Evolutionary conservation across 2,113 vertebrate species (phyloP).

Genomic region (Pygoscelis adeliae): DNA sequence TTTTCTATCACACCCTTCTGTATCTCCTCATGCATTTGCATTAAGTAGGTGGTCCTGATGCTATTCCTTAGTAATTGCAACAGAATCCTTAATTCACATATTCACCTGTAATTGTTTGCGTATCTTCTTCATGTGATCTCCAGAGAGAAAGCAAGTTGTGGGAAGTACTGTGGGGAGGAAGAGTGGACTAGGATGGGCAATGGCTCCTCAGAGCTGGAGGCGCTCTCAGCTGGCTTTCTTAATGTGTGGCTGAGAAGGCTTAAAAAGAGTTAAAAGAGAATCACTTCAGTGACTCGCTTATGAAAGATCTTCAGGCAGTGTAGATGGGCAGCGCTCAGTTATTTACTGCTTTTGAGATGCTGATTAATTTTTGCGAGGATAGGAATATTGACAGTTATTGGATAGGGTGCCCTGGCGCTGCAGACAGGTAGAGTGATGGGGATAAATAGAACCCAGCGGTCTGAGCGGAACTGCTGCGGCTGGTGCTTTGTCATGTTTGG

Average conservation of each 20-base stretch:
- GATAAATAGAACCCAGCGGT: not conserved
- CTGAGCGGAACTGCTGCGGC: not conserved
- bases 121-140: not conserved
- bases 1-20: not conserved
- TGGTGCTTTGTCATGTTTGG: not conserved
- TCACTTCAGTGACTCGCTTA: not conserved
- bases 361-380: not conserved
- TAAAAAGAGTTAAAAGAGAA: not conserved
- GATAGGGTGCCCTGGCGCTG: not conserved
- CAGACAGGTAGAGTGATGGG: not conserved
- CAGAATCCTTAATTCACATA: not conserved
- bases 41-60: not conserved
- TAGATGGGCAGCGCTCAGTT: not conserved
- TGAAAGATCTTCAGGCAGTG: not conserved
- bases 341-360: not conserved
- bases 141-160: not conserved
- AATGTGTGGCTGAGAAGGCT: not conserved
- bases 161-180: not conserved
- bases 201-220: not conserved
- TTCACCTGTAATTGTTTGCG: not conserved
- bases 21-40: accelerated
- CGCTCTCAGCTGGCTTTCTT: not conserved
- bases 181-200: accelerated
- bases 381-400: not conserved
- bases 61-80: not conserved